Base-by-base conservation (phyloP, 2,113 vertebrate genomes). In the Onychorhynchus coronatus region DNA sequence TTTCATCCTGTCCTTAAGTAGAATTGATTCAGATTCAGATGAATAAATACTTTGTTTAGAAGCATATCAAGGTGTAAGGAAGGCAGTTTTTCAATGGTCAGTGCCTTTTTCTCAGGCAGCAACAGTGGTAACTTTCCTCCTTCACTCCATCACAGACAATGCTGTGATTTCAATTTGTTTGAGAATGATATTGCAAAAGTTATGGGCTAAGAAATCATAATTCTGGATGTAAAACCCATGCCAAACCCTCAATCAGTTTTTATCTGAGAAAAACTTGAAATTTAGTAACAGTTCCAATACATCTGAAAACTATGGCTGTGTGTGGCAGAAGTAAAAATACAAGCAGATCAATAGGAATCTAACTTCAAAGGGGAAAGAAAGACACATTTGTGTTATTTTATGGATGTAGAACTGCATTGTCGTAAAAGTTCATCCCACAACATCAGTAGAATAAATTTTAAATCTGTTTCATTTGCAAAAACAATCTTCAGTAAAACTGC, bases 41-140 rank as follows among this genome's bases (percentile, higher is more conserved):
- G 68, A 75, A 85, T 66, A 73, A 74, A 46, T 28, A 55, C 12
- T 27, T 42, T 28, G 3, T 41, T 80, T 41, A 77, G 14, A 15
- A 73, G 4, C 5, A 77, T n/a, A 10, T 41, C 39, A 24, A 72
- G 25, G 5, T 35, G 8, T 4, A 6, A 58, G 12, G 63, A 70
- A 82, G 5, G 3, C 44, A 53, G 0, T 6, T 77, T 84, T 81
- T 16, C 13, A n/a, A 8, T 46, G 4, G 1, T 31, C 20, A 41
- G 7, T 31, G 14, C 2, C 5, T 56, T 12, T 41, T 63, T 61
- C 62, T 4, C 0, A 49, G 12, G 14, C 5, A 83, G 8, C 1
- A 82, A 46, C 8, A 12, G 14, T 11, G 9, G 17, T 21, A 66
- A 11, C 1, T 15, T 88, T 31, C 22, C 33, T 41, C 10, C 9